phyloP scores from a whole-genome alignment of 1,140 invertebrate genomes.

The Drosophila eugracilis region DNA sequence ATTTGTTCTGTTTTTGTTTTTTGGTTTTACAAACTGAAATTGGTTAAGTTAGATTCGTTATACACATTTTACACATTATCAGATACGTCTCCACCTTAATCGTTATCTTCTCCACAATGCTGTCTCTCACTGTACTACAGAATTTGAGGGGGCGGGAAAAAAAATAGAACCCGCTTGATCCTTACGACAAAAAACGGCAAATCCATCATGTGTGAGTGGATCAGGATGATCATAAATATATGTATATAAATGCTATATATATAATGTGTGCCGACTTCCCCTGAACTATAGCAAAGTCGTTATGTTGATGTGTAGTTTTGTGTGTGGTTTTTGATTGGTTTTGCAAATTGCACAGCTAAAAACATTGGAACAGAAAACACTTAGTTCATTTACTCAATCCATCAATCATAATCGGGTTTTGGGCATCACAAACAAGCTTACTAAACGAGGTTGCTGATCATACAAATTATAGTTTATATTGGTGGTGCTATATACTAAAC shows the following conservation, averaged over 20 bases:
- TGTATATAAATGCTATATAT: too few relatives aligned
- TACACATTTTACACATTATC: constrained; percentile 31
- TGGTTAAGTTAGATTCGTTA: constrained; percentile 25
- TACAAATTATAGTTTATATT: constrained; percentile 1
- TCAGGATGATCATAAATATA: constrained; percentile 1
- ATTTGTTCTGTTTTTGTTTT: constrained; percentile 26
- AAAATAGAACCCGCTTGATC: constrained; percentile 9
- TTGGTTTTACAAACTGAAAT: constrained; percentile 26
- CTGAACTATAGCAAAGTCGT: constrained; percentile 2
- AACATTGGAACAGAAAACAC: constrained; percentile 16
- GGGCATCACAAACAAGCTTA: background rate
- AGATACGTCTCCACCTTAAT: constrained; percentile 6
- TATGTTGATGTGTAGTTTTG: constrained; percentile 9
- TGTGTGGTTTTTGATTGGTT: constrained; percentile 16
- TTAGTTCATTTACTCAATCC: background rate
- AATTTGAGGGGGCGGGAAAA: too few relatives aligned
- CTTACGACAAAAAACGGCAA: constrained; percentile 4
- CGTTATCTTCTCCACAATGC: background rate
- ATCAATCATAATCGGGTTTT: background rate
- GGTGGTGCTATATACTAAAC: background rate
- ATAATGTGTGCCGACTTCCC: constrained; percentile 3
- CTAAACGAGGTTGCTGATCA: background rate
- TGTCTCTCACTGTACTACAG: background rate
- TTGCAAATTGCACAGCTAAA: constrained; percentile 25
- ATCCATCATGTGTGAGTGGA: constrained; percentile 15